These are phyloP conservation scores for Lontra canadensis DNA, from an alignment of 2,113 vertebrate species.

Conservation along the genomic window DNA sequence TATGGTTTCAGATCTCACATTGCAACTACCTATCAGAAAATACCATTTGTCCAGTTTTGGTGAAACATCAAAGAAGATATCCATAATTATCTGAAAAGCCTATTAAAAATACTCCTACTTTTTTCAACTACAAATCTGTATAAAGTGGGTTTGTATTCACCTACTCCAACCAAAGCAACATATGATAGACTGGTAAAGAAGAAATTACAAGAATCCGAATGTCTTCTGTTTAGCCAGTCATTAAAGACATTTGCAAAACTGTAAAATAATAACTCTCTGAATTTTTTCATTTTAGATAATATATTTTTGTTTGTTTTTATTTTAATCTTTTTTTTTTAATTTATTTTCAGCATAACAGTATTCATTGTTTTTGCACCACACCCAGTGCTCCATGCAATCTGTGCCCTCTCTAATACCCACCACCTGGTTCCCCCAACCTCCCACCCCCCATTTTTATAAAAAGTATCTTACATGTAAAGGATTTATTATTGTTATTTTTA, in stretches of 20 bases:
- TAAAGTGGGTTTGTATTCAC: background rate
- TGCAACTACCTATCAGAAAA: constrained; percentile 18
- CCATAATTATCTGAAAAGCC: constrained; percentile 10
- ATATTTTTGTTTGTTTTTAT: background rate
- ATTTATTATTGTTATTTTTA: constrained; percentile 1
- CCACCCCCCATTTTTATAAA: background rate
- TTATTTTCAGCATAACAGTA: too few species aligned
- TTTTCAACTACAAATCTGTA: constrained; percentile 29
- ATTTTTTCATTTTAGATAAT: constrained; percentile 17
- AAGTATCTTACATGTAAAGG: background rate
- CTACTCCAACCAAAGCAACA: background rate
- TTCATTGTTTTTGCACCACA: too few species aligned
- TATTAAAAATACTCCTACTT: constrained; percentile 38
- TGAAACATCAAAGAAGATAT: constrained; percentile 31
- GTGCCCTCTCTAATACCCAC: too few species aligned
- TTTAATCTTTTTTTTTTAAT: too few species aligned
- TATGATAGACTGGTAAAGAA: background rate
- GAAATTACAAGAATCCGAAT: background rate
- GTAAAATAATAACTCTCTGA: background rate
- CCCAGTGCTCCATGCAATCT: too few species aligned
- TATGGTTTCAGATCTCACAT: background rate
- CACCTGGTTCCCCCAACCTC: too few species aligned
- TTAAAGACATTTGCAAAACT: background rate
- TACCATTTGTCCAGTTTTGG: background rate
- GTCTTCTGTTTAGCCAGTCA: background rate